These are phyloP conservation scores for Tiliacea citrago DNA, from an alignment of 2,888 invertebrate species.

Conservation along the genomic window DNA sequence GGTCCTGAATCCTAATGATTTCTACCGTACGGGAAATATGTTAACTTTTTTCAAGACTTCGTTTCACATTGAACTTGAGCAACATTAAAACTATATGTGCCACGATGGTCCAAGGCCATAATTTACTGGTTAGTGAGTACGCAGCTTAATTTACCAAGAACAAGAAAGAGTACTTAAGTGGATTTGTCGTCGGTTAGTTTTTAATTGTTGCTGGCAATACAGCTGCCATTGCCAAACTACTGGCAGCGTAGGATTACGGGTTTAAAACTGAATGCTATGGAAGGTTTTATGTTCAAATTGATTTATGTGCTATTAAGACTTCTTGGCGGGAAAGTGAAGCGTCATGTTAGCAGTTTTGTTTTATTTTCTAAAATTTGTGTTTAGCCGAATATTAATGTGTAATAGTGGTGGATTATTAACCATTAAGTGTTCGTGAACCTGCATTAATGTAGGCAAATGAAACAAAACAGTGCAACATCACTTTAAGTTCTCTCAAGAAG, in stretches of 20 bases:
- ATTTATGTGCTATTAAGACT: no score
- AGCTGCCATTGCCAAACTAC: conserved; percentile 37
- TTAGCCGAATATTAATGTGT: no score
- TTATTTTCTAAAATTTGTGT: no score
- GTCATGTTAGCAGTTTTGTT: no score
- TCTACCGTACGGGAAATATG: no score
- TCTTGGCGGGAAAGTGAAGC: no score
- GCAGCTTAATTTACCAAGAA: conserved; percentile 40
- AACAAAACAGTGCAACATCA: no score
- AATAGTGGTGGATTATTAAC: no score
- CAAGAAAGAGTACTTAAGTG: conserved; percentile 53
- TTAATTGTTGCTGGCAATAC: conserved; percentile 46
- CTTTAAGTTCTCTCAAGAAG: no score
- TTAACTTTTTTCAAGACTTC: neutral
- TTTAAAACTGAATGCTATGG: neutral
- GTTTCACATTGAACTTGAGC: neutral
- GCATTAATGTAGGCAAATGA: no score
- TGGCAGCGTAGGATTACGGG: conserved; percentile 31
- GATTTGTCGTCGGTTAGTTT: conserved; percentile 52
- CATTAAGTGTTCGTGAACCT: no score
- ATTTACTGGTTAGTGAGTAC: conserved; percentile 1
- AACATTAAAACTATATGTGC: neutral
- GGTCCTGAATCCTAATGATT: no score
- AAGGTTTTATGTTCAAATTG: neutral
- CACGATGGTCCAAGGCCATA: neutral